Base-by-base conservation (phyloP, 1,140 invertebrate genomes). In the Sinella curviseta region DNA sequence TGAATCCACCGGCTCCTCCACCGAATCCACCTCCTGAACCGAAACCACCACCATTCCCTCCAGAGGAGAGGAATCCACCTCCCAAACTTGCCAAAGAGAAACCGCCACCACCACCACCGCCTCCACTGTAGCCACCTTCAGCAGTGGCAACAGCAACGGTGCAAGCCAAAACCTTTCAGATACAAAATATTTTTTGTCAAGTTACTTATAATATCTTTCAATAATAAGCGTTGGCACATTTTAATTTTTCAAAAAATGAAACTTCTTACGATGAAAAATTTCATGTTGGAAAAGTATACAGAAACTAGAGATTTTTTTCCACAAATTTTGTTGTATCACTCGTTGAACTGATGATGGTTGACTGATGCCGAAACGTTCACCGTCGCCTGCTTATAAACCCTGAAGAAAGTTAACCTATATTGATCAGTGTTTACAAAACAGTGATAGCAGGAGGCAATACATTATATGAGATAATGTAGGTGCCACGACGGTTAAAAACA, bases 121-220 rank as follows among this genome's bases (percentile, higher is more conserved):
- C 48, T 17, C 70, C 70, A 75, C 74, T 65, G 31, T 79, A 79
- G 31, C 78, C 78, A 24, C 78, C 78, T 31, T 36, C 74, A n/a
- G 33, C 74, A 0, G 26, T 75, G 60, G 78, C 57, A 65, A 54
- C 55, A 76, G 74, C 74, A n/a, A 79, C 8, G 20, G 60, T 60
- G 30, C 54, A 54, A 20, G 74, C 55, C 4, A 79, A 1, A 67
- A 79, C 33, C 78, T 70, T 31, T 65, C 24, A n/a, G 8, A 12
- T 65, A 26, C 24, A 65, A 70, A 70, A 70, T 14, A 70, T 17
- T 31, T 8, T 70, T 31, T 31, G 31, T 31, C 57, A 17, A 65
- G 26, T 65, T 65, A 12, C 39, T 48, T 26, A 4, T 60, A 12
- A 60, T 24, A 60, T 60, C 55, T 14, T 3, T 60, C 55, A 24